These are phyloP conservation scores for Clitarchus hookeri DNA, from an alignment of 2,888 invertebrate genomes.

Conservation along the genomic window DNA sequence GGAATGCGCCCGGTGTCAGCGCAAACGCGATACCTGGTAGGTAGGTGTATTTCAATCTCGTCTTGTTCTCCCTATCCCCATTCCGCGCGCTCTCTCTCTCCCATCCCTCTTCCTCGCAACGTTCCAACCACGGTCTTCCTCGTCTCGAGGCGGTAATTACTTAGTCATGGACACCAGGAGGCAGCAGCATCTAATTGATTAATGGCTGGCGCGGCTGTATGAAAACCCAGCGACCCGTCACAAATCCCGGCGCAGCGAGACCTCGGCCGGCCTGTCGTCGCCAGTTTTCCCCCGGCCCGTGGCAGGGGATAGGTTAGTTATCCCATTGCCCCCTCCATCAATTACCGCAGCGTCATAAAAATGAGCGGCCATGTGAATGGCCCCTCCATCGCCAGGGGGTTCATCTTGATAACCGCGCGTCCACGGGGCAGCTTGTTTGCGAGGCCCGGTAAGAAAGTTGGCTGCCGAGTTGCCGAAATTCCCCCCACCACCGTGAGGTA, in stretches of 20 bases:
- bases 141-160: conserved; percentile 16
- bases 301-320: background rate
- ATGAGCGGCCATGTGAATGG: background rate
- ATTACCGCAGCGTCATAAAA: background rate
- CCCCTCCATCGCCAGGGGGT: background rate
- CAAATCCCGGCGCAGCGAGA: background rate
- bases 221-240: conserved; percentile 2
- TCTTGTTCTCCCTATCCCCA: background rate
- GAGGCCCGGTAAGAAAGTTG: background rate
- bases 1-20: too few species aligned
- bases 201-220: conserved; percentile 12
- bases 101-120: too few species aligned
- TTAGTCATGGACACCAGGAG: conserved; percentile 20
- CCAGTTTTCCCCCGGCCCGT: background rate
- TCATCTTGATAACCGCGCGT: background rate
- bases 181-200: background rate
- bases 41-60: too few species aligned
- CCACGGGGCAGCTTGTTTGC: background rate
- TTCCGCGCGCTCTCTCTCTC: background rate
- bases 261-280: background rate
- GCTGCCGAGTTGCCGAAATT: background rate
- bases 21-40: too few species aligned
- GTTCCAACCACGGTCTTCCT: background rate
- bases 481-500: background rate
- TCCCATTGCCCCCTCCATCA: background rate